phyloP scores from a whole-genome alignment of 30 jellyfish, hydroid and myxozoan species.

The Cassiopea andromeda region DNA sequence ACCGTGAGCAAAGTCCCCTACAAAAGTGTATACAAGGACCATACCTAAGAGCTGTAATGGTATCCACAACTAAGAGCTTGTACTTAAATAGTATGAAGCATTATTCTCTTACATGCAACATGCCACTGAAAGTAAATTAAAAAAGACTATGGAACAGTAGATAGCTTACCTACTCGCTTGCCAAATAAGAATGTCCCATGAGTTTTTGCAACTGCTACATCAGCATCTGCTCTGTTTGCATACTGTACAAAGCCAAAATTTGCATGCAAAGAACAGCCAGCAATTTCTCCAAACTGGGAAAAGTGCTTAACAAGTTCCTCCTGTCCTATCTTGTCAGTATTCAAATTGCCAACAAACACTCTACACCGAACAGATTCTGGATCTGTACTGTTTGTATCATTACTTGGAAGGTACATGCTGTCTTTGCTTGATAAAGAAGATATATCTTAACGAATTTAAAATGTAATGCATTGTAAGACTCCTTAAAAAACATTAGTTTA shows the following conservation, averaged over 20 bases:
- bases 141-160: background rate
- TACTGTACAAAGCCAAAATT: slow-evolving; percentile 96
- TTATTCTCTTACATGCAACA: background rate
- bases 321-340: slow-evolving; percentile 75
- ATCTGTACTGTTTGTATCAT: slow-evolving; percentile 90
- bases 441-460: no score
- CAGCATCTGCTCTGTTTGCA: slow-evolving; percentile 75
- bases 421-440: slow-evolving; percentile 1
- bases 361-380: slow-evolving; percentile 84
- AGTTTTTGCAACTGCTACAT: slow-evolving; percentile 76
- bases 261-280: slow-evolving; percentile 82
- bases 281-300: slow-evolving; percentile 75
- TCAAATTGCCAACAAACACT: slow-evolving; percentile 91
- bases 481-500: no score
- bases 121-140: background rate
- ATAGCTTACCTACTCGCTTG: slow-evolving; percentile 88
- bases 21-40: no score
- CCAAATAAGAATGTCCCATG: slow-evolving; percentile 89
- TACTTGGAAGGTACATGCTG: slow-evolving; percentile 40
- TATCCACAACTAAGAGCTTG: no score
- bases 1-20: no score
- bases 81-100: no score
- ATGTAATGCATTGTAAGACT: no score
- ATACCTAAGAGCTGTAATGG: no score
- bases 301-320: slow-evolving; percentile 77